A percentile compares a stretch with the other conserved stretches of the same genome.
Evolutionary conservation across 2,113 vertebrate genomes (phyloP).

Genomic region (Aix galericulata): DNA sequence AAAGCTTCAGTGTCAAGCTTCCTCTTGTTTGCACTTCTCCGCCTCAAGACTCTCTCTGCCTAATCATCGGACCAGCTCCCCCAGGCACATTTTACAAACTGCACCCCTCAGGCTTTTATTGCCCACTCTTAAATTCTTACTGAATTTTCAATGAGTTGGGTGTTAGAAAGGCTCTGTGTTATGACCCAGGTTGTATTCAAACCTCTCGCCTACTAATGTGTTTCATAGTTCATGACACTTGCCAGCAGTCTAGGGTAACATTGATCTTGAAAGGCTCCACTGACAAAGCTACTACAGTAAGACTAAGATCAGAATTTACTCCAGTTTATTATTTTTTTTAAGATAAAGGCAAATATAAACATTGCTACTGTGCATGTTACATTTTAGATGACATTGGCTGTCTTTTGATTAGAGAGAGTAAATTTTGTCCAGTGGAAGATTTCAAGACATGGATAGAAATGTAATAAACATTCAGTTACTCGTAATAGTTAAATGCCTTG

Average conservation of each 20-base stretch:
- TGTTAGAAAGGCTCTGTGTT: background rate
- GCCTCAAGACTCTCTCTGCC: background rate
- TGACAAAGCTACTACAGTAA: background rate
- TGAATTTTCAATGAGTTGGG: background rate
- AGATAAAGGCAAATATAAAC: background rate
- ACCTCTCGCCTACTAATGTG: background rate
- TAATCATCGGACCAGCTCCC: background rate
- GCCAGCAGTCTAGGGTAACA: background rate
- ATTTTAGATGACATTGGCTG: background rate
- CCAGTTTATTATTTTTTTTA: background rate
- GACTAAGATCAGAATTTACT: background rate
- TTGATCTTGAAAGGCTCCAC: background rate
- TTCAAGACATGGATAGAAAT: background rate
- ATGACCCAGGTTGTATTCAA: background rate
- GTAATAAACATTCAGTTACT: background rate
- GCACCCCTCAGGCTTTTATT: background rate
- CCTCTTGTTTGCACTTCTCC: background rate
- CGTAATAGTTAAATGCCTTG: background rate
- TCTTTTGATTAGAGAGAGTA: constrained; percentile 1
- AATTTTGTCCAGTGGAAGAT: background rate
- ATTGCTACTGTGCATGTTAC: background rate
- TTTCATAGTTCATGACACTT: background rate
- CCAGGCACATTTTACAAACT: background rate
- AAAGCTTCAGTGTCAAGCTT: background rate
- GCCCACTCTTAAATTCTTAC: background rate